Evolutionary conservation across 64 coral and sea anemone species (phyloP).

Genomic region (Montipora foliosa): DNA sequence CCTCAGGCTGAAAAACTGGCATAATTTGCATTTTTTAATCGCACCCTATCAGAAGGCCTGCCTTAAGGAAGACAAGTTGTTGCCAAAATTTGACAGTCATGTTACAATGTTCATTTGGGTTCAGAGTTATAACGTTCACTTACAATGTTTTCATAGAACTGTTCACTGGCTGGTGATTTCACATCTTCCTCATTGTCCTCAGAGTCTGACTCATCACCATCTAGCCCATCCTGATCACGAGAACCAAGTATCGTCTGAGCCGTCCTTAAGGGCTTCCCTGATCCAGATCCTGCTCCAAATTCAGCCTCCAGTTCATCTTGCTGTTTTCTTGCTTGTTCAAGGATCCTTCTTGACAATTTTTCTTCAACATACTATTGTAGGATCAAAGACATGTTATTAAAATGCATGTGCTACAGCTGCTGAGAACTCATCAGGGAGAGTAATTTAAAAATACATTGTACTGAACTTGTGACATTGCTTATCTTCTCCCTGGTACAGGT

Average conservation of each 20-base stretch:
- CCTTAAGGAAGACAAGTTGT: too few relatives aligned
- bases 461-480: too few relatives aligned
- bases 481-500: too few relatives aligned
- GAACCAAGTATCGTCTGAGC: constrained; percentile 57
- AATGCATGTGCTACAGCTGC: too few relatives aligned
- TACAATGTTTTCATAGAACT: constrained; percentile 86
- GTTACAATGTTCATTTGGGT: too few relatives aligned
- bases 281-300: constrained; percentile 54
- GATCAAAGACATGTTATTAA: neutral
- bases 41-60: too few relatives aligned
- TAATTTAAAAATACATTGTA: too few relatives aligned
- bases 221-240: neutral
- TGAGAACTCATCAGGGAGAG: too few relatives aligned
- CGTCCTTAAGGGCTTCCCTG: constrained; percentile 52
- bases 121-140: neutral
- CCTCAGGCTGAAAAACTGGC: too few relatives aligned
- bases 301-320: constrained; percentile 96
- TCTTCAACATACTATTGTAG: constrained; percentile 83
- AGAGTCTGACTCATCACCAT: constrained; percentile 55
- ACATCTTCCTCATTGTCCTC: constrained; percentile 64
- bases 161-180: constrained; percentile 48
- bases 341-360: constrained; percentile 91
- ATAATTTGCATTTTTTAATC: too few relatives aligned
- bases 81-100: too few relatives aligned
- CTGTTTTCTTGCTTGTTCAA: constrained; percentile 94